These are phyloP conservation scores for Hipposideros armiger DNA, from an alignment of 2,113 vertebrate genomes.

Conservation along the genomic window DNA sequence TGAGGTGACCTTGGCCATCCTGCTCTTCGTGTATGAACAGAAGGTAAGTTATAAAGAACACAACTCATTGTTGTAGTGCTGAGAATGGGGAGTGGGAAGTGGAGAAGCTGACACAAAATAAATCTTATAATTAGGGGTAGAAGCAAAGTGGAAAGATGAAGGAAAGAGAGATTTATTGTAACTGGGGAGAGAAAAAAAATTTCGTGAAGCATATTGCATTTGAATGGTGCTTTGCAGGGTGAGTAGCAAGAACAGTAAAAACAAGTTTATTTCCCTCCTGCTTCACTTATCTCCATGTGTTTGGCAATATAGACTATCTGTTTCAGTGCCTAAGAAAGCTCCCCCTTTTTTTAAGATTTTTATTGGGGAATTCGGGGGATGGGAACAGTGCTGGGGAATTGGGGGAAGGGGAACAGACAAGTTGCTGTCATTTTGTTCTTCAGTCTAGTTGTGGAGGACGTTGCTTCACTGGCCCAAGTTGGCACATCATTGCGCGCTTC, in stretches of 20 bases:
- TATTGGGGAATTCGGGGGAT: too few species aligned
- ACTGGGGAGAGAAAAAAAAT: background rate
- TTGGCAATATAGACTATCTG: background rate
- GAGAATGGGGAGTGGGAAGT: background rate
- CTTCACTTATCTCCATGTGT: background rate
- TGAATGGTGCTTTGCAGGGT: background rate
- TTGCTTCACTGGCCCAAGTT: too few species aligned
- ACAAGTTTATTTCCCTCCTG: background rate
- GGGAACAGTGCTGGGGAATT: too few species aligned
- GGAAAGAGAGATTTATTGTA: background rate
- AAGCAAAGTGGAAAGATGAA: background rate
- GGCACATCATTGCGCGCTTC: too few species aligned
- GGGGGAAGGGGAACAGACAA: too few species aligned
- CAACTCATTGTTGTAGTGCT: background rate
- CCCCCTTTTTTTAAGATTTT: too few species aligned
- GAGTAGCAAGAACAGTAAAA: background rate
- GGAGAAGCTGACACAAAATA: background rate
- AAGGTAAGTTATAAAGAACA: conserved; percentile 81
- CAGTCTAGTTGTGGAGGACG: too few species aligned
- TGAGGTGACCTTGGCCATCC: conserved; percentile 89
- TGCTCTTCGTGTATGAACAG: conserved; percentile 89
- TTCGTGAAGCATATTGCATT: background rate
- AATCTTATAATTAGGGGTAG: background rate
- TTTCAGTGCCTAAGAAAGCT: background rate
- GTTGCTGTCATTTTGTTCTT: too few species aligned